Base-by-base conservation (phyloP, 2,888 invertebrate species). In the Melinaea menophilus region DNA sequence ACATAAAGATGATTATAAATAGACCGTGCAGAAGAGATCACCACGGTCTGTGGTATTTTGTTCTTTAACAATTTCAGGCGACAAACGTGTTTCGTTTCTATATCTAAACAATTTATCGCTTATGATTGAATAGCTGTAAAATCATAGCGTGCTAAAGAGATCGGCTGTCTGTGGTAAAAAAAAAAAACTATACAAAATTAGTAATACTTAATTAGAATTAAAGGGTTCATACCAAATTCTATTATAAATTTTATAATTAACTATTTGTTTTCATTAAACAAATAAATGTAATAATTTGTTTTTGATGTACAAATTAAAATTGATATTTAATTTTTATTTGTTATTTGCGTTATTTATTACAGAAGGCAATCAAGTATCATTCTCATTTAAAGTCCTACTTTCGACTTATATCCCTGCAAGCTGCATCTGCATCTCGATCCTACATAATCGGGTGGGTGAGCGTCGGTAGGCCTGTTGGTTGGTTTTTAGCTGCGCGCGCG, bases 61-160 rank as follows among this genome's bases (percentile, higher is more conserved):
- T 78, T 74, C 72, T 79, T 75, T 75, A 77, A 77, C 75, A 81
- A 80, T 81, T 78, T 81, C 75, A 75, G 76, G 69, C 69, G 77
- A 78, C 75, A 77, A 78, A 85, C 85, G 84, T 85, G 85, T 82
- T 84, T 82, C 69, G 75, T 75, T 72, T 74, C 70, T 72, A 74
- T 75, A 77, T 73, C 76, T 76, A 75, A 76, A 70, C 74, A 70
- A 75, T 77, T 77, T 80, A 78, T 65, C 74, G 78, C 67, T 70
- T 72, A 71, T 78, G 79, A 86, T 86, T 84, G 82, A 73, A 82
- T 87, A 86, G 79, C 87, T 85, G 86, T 82, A 79, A 68, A 68
- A 51, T 31, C 2, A 31, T 51, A 51, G 31, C 31, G 31, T 51
- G 9, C 7, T 51, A 31, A 51, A 31, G 22, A 51, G 31, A 51